phyloP scores from a whole-genome alignment of 2,797 vertebrate species.

The Micromesistius poutassou region DNA sequence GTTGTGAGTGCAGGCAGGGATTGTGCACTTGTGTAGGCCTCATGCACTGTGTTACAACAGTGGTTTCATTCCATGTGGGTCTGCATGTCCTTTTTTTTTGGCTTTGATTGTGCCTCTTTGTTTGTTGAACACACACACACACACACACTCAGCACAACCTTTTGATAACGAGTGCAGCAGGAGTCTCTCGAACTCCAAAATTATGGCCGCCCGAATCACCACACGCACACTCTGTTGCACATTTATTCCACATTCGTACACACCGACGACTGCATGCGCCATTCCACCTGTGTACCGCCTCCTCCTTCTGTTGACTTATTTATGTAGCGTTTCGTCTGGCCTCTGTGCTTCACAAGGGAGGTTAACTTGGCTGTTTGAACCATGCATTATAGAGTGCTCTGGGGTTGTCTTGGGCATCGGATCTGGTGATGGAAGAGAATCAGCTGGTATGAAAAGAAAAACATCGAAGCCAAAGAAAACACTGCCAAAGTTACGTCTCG shows the following conservation, averaged over 20 bases:
- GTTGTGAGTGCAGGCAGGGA: conserved; percentile 8
- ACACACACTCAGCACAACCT: conserved; percentile 26
- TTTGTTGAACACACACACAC: not conserved
- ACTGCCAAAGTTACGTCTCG: not conserved
- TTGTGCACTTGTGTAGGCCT: not conserved
- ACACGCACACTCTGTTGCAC: not conserved
- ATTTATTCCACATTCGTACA: not conserved
- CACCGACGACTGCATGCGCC: not conserved
- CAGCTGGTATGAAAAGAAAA: not conserved
- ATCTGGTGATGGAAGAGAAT: conserved; percentile 10
- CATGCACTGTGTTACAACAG: not conserved
- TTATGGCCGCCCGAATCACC: conserved; percentile 13
- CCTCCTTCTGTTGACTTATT: conserved; percentile 27
- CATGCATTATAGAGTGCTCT: conserved; percentile 21
- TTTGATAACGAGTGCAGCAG: conserved; percentile 38
- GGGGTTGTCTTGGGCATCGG: conserved; percentile 16
- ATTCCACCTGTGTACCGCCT: conserved; percentile 7
- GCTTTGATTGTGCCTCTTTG: not conserved
- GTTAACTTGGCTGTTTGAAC: conserved; percentile 26
- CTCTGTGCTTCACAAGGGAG: conserved; percentile 16
- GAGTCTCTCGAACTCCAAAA: conserved; percentile 29
- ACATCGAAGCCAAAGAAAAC: conserved; percentile 2
- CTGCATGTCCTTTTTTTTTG: not conserved
- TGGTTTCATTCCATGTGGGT: not conserved
- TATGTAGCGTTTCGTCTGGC: conserved; percentile 29